Evolutionary conservation across 2,888 invertebrate genomes (phyloP).

Genomic region (Latrodectus hesperus): DNA sequence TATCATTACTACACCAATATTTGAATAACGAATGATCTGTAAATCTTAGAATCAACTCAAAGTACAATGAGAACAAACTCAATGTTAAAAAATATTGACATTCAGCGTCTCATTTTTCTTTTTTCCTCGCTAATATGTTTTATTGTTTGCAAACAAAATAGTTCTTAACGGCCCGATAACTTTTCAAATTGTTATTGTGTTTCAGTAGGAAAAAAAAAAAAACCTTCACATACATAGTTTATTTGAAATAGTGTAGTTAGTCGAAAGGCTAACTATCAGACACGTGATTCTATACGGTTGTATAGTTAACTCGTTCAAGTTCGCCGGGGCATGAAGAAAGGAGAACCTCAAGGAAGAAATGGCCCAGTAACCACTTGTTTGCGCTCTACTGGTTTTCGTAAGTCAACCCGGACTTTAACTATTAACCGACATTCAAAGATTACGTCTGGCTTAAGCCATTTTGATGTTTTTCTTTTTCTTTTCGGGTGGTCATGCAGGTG

Average conservation of each 20-base stretch:
- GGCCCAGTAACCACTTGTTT: conserved; percentile 26
- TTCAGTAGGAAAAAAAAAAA: no score
- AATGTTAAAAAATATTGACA: no score
- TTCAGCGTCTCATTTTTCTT: no score
- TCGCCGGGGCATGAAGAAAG: conserved; percentile 25
- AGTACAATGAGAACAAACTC: no score
- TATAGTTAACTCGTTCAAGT: conserved; percentile 26
- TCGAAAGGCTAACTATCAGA: conserved; percentile 24
- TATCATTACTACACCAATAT: no score
- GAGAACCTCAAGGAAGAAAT: conserved; percentile 4
- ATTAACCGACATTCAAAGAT: conserved; percentile 54
- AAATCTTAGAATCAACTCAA: no score
- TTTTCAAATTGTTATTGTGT: no score
- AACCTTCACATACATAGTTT: no score
- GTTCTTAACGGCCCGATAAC: no score
- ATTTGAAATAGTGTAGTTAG: neutral
- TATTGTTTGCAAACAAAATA: no score
- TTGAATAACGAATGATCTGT: no score
- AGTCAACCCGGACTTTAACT: conserved; percentile 52
- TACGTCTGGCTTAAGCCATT: conserved; percentile 19
- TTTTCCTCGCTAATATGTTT: no score
- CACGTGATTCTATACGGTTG: conserved; percentile 11
- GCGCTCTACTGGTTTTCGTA: conserved; percentile 19
- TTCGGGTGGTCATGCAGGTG: neutral
- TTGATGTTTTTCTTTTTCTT: neutral